Base-by-base conservation (phyloP, 2,113 vertebrate species). In the Ictalurus furcatus region DNA sequence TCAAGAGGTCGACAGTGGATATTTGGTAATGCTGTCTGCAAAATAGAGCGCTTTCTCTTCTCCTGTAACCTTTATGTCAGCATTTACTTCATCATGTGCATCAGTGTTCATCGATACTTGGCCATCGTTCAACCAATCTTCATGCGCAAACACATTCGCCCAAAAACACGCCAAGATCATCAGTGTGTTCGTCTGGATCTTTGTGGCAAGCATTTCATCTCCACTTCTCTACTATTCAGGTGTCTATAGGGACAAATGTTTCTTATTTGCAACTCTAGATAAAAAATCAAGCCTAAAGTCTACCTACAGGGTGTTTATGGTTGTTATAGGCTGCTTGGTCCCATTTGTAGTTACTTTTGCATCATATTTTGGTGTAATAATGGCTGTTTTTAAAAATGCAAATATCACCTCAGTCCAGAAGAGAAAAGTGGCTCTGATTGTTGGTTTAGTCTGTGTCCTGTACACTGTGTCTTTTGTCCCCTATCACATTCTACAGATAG, bases 381-480 rank as follows among this genome's bases (percentile, higher is more conserved):
- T 56, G 48, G 93, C 91, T 0, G 93, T 97, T 48, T 93, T 93
- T 61, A 95, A 54, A 79, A 98, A 95, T 85, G 90, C 85, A 0
- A 91, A 90, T 48, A 85, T 96, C 76, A 95, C 93, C 0, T 0
- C 0, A 0, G 4, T 85, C 0, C 95, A 97, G 88, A 97, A 97
- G 67, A 91, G 91, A 6, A 96, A 94, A 0, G 95, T 97, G 0
- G 93, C 85, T 0, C 37, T 93, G 19, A 88, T 98, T 91, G 95
- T 97, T 0, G 34, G 14, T 1, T 91, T 93, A 0, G 96, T 95
- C 0, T 65, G 97, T 0, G 86, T 91, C 0, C 90, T 98, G 4
- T 97, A 97, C 0, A 79, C 94, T 0, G 40, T 96, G 44, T 97
- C 96, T 69, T 98, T 97, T 17, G 28, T 96, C n/a, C 97, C 97